phyloP scores from a whole-genome alignment of 2,797 vertebrate genomes.

The Molossus molossus region DNA sequence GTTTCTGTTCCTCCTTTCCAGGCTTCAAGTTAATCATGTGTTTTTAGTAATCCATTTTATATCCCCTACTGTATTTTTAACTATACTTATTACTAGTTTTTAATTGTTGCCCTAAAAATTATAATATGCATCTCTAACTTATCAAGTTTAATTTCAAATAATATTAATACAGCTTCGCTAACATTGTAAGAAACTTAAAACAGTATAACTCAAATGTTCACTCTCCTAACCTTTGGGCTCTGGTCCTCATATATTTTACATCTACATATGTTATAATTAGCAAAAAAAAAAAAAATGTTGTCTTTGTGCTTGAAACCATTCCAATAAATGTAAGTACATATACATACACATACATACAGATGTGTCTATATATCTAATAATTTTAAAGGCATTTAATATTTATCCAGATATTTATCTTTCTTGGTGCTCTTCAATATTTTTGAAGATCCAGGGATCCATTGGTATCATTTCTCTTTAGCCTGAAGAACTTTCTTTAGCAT shows the following conservation, averaged over 20 bases:
- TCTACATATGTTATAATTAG: neutral
- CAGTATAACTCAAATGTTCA: neutral
- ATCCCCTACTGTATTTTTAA: too few relatives aligned
- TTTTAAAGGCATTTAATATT: neutral
- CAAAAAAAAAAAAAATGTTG: neutral
- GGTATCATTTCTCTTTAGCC: neutral
- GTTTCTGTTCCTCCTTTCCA: too few relatives aligned
- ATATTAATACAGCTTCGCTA: neutral
- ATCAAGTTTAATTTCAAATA: neutral
- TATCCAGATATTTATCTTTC: neutral
- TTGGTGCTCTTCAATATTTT: neutral
- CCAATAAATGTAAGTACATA: neutral
- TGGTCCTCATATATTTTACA: neutral
- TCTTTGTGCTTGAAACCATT: neutral
- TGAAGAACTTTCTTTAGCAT: too few relatives aligned
- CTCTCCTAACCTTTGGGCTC: neutral
- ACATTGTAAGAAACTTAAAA: neutral
- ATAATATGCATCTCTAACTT: neutral
- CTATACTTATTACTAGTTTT: neutral
- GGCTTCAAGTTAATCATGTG: too few relatives aligned
- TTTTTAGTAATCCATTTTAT: too few relatives aligned
- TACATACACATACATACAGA: neutral
- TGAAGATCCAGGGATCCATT: neutral
- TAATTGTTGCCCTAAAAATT: neutral
- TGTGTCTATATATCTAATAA: neutral